Conservation (phyloP, 2,888 invertebrate genomes). For the Pterostichus niger region DNA sequence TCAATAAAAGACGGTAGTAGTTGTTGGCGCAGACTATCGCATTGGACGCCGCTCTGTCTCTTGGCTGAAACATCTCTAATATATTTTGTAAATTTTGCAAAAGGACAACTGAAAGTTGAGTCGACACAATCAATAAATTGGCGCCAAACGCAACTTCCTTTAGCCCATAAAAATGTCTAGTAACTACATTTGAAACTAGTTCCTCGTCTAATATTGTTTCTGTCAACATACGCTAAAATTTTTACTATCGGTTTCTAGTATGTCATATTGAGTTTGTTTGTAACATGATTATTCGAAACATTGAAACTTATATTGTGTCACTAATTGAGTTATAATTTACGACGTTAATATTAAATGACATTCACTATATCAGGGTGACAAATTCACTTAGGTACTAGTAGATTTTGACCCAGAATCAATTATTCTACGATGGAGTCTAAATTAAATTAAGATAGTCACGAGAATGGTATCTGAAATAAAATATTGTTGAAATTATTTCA, state of each 20-base stretch:
- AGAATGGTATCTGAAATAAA: too few species aligned
- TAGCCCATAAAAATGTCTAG: neutral
- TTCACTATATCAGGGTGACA: neutral
- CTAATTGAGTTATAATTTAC: too few species aligned
- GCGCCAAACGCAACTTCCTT: slow-evolving; percentile 13
- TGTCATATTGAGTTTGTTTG: too few species aligned
- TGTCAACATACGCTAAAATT: too few species aligned
- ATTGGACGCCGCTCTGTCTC: slow-evolving; percentile 12
- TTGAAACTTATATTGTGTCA: too few species aligned
- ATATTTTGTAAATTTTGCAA: slow-evolving; percentile 13
- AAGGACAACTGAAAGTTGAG: neutral
- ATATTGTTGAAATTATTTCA: too few species aligned
- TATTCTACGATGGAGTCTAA: too few species aligned
- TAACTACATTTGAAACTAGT: neutral
- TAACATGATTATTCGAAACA: too few species aligned
- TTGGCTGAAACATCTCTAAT: neutral
- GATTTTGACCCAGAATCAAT: too few species aligned
- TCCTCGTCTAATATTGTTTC: too few species aligned
- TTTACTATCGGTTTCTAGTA: too few species aligned
- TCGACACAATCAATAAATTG: slow-evolving; percentile 28
- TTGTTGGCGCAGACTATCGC: neutral
- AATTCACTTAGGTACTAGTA: neutral
- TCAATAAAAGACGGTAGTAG: neutral
- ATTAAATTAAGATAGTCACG: too few species aligned
- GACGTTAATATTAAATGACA: neutral